Base-by-base conservation (phyloP, 1,140 invertebrate genomes). In the Pinna nobilis region DNA sequence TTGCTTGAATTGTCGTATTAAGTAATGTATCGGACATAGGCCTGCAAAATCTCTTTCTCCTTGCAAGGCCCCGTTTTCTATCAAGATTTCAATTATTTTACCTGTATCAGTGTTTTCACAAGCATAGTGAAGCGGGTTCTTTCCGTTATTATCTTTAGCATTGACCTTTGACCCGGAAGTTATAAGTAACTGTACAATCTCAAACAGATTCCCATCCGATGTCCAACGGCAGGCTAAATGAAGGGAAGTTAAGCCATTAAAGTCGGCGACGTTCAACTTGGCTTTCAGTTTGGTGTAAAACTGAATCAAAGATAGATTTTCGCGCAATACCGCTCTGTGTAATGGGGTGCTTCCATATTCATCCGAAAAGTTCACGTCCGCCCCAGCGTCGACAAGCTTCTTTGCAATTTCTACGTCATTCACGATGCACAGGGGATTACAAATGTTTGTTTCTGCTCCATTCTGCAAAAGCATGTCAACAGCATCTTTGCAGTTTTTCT, bases 11-110 rank as follows among this genome's bases (percentile, higher is more conserved):
- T 23, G n/a, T 9, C 30, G 15, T 15, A 69, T 32, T 23, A 59
- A 44, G 11, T 69, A 39, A 32, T 69, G 66, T 59, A 69, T n/a
- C 25, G 66, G 66, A 32, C 37, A 57, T 28, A 49, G 44, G 7
- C 66, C 66, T 59, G 57, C 25, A 28, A 53, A 30, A 28, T 69
- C 66, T 33, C 41, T 30, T 15, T 33, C 55, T 1, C 18, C 23
- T 30, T 57, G 20, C 3, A 20, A 55, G 32, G 66, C 35, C 20
- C 66, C 66, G 13, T 35, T 18, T 44, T 59, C 59, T 39, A 69
- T 59, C 15, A 69, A 41, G 28, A 32, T 59, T 44, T 25, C 25
- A 7, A 69, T 33, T n/a, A 41, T 57, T 20, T 69, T 25, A 41
- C 25, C 15, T 44, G 39, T 39, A 30, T 41, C 51, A 57, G 44